phyloP scores from a whole-genome alignment of 1,140 invertebrate genomes.

The Geopemphigus sp. region DNA sequence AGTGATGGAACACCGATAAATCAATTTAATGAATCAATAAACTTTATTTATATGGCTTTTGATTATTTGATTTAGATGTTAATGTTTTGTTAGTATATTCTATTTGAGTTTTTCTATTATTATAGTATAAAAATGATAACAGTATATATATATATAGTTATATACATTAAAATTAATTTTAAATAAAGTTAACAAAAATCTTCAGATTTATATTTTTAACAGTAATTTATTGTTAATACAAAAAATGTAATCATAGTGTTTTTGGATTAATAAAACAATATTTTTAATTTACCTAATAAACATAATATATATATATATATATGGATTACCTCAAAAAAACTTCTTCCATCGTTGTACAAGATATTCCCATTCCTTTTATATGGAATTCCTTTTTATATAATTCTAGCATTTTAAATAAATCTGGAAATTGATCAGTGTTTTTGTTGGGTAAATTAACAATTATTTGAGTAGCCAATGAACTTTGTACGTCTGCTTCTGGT shows the following conservation, averaged over 20 bases:
- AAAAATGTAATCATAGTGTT: no score
- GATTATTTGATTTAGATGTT: no score
- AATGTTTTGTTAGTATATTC: no score
- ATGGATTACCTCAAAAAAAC: conserved; percentile 66
- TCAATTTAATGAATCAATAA: no score
- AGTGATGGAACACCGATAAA: no score
- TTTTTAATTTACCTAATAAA: no score
- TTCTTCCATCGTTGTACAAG: conserved; percentile 68
- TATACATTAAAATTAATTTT: background rate
- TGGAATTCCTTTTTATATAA: conserved; percentile 56
- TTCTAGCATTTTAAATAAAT: conserved; percentile 61
- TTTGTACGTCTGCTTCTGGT: conserved; percentile 57
- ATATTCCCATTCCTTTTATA: conserved; percentile 62
- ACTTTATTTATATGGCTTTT: no score
- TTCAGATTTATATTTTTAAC: background rate
- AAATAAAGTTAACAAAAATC: background rate
- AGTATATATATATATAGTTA: no score
- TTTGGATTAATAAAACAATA: no score
- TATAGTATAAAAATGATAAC: no score
- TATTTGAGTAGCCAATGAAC: conserved; percentile 57
- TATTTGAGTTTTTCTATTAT: no score
- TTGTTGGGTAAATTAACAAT: conserved; percentile 56
- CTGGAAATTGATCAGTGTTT: conserved; percentile 55
- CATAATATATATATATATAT: no score
- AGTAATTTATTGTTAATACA: background rate